Base-by-base conservation (phyloP, 1,140 invertebrate genomes). In the Magallana angulata region DNA sequence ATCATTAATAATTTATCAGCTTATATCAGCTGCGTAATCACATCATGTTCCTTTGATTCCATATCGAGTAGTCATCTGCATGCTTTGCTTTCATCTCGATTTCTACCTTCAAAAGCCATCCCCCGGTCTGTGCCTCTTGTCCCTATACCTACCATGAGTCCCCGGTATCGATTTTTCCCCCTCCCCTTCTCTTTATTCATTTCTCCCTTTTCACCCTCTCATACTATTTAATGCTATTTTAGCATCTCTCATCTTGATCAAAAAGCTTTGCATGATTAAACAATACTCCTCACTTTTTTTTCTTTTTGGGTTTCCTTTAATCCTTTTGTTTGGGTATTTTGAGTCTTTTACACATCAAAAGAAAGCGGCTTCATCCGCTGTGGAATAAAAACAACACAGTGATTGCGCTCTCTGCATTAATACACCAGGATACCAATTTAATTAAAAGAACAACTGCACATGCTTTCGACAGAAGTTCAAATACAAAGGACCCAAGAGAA, bases 381-480 rank as follows among this genome's bases (percentile, higher is more conserved):
- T 62, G 57, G 60, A 59, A 60, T 60, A 84, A 84, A 48, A 84
- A 36, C 57, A 84, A 59, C 56, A 36, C 56, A 60, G 18, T 84
- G 56, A 62, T 59, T 84, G 57, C 60, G 24, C 24, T 76, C 30
- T 30, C 30, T 30, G 68, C 58, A 84, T 84, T 84, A 62, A 62
- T 84, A 62, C 59, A 57, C 81, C 24, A 30, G 36, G 24, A 57
- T 84, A 60, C 82, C 59, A 84, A 60, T 59, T 84, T 84, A 84
- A 84, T 84, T 84, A 84, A 84, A 84, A 84, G 82, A 84, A 84
- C 82, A 84, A 84, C 82, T 48, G 59, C 82, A 84, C 24, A 84
- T 30, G 59, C 30, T 62, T 84, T 59, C 58, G 18, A 18, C 68
- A 76, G 68, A 36, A 76, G 68, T 76, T 36, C 24, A 12, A 76